phyloP scores from a whole-genome alignment of 2,888 invertebrate species.

The Tuberolachnus salignus region DNA sequence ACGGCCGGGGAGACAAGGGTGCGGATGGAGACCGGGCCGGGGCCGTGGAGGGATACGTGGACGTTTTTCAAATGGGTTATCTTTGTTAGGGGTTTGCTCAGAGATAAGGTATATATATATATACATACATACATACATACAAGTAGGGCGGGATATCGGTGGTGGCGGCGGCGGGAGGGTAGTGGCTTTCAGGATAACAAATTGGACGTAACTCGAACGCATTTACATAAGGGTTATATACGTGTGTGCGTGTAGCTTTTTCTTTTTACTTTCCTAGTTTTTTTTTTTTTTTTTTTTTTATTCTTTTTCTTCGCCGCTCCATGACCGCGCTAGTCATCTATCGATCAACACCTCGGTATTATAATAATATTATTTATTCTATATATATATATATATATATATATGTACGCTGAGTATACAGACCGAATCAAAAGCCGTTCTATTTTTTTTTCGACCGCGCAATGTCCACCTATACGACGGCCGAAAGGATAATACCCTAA shows the following conservation, averaged over 20 bases:
- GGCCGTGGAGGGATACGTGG: slow-evolving; percentile 56
- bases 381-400: neutral
- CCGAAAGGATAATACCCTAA: neutral
- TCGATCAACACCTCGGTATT: slow-evolving; percentile 45
- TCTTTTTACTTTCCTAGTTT: slow-evolving; percentile 20
- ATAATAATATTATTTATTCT: neutral
- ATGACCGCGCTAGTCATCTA: slow-evolving; percentile 43
- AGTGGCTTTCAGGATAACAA: slow-evolving; percentile 57
- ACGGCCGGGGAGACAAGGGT: slow-evolving; percentile 5
- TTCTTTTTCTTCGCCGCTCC: slow-evolving; percentile 17
- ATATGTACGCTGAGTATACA: neutral
- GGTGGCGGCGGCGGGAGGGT: neutral
- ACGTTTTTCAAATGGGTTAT: slow-evolving; percentile 58
- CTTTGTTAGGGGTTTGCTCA: slow-evolving; percentile 57
- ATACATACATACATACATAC: neutral
- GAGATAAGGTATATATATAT: slow-evolving; percentile 40
- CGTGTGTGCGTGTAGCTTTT: slow-evolving; percentile 37
- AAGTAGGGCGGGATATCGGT: too few relatives aligned
- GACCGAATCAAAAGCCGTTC: neutral
- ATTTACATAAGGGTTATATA: slow-evolving; percentile 58
- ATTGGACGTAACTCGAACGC: slow-evolving; percentile 58
- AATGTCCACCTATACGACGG: neutral
- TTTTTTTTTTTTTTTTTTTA: neutral
- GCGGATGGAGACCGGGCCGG: neutral
- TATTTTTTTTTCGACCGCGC: neutral